phyloP scores from a whole-genome alignment of 2,797 vertebrate species.

The Alcedo atthis region DNA sequence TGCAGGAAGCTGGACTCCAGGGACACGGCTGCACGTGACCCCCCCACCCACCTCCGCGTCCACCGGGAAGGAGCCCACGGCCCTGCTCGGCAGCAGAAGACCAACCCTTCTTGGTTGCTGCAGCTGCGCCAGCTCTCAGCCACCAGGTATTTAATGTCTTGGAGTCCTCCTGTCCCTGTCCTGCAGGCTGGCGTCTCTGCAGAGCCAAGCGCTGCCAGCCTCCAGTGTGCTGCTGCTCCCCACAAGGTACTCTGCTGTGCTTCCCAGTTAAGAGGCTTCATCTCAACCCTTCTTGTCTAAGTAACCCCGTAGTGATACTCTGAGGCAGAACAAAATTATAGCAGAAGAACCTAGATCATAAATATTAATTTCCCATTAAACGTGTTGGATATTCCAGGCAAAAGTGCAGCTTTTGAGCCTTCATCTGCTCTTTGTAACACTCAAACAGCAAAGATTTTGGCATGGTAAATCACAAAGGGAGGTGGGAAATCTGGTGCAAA shows the following conservation, averaged over 20 bases:
- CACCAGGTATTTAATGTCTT: slow-evolving; percentile 38
- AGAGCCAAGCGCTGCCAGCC: background rate
- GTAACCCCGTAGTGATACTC: background rate
- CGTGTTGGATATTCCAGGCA: background rate
- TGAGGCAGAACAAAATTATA: background rate
- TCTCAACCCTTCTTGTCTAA: background rate
- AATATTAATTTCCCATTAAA: slow-evolving; percentile 1
- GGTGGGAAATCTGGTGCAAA: background rate
- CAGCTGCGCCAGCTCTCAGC: background rate
- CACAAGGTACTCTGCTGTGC: background rate
- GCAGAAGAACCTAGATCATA: background rate
- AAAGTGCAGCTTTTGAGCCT: background rate
- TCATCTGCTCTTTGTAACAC: background rate
- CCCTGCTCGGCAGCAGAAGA: background rate
- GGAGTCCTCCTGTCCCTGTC: background rate
- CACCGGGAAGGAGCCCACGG: slow-evolving; percentile 3
- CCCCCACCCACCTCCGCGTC: background rate
- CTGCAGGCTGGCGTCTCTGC: background rate
- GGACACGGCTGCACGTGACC: slow-evolving; percentile 16
- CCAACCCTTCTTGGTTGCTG: background rate
- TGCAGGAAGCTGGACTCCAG: slow-evolving; percentile 9
- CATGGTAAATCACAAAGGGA: background rate
- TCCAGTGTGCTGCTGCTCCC: background rate
- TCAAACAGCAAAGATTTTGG: background rate
- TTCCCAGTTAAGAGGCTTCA: background rate